Evolutionary conservation across 1,140 invertebrate species (phyloP).

Genomic region (Cydia strobilella): DNA sequence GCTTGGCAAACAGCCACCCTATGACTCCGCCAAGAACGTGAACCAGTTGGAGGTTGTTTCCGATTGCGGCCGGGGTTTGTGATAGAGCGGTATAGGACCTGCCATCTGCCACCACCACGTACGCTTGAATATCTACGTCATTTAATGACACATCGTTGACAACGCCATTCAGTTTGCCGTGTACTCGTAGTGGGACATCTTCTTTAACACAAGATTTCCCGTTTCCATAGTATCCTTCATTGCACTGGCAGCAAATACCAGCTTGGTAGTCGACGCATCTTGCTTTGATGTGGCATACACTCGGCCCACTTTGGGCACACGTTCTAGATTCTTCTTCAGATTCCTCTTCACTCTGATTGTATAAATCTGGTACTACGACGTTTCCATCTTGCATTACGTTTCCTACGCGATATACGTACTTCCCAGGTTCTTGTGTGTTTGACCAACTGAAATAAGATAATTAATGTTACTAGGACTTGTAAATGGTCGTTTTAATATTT

Average conservation of each 20-base stretch:
- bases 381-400: slow-evolving; percentile 82
- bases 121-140: slow-evolving; percentile 94
- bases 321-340: slow-evolving; percentile 72
- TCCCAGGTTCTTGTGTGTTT: slow-evolving; percentile 90
- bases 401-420: slow-evolving; percentile 92
- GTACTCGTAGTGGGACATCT: slow-evolving; percentile 90
- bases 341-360: slow-evolving; percentile 70
- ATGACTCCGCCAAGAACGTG: slow-evolving; percentile 89
- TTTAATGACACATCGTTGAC: slow-evolving; percentile 89
- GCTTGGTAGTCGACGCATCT: slow-evolving; percentile 89
- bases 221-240: slow-evolving; percentile 92
- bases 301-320: slow-evolving; percentile 81
- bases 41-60: slow-evolving; percentile 89
- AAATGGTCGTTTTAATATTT: background rate
- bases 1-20: slow-evolving; percentile 95
- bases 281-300: slow-evolving; percentile 90
- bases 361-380: slow-evolving; percentile 84
- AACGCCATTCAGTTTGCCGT: slow-evolving; percentile 90
- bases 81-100: slow-evolving; percentile 95
- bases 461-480: background rate
- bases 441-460: slow-evolving; percentile 84
- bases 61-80: slow-evolving; percentile 86
- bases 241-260: slow-evolving; percentile 95
- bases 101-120: slow-evolving; percentile 93
- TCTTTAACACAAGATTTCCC: slow-evolving; percentile 92